phyloP scores from a whole-genome alignment of 2,113 vertebrate genomes.

The Serinus canaria region DNA sequence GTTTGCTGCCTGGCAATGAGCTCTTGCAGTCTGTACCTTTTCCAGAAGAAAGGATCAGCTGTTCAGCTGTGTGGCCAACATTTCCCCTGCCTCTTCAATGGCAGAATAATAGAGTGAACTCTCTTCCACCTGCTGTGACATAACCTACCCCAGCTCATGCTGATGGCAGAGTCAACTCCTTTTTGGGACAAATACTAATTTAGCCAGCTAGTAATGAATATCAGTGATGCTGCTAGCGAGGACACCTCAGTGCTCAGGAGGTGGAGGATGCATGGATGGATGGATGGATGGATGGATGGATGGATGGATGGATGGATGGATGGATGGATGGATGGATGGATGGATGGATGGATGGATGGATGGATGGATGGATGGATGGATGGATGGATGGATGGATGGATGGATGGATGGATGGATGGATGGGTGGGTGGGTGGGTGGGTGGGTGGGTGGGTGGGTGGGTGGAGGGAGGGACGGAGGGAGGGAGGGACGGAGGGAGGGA shows the following conservation, averaged over 20 bases:
- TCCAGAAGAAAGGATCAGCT: neutral
- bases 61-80: neutral
- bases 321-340: too few species aligned
- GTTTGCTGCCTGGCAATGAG: neutral
- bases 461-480: too few species aligned
- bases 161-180: neutral
- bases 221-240: neutral
- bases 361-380: too few species aligned
- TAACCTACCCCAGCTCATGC: neutral
- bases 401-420: too few species aligned
- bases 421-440: too few species aligned
- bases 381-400: too few species aligned
- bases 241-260: too few species aligned
- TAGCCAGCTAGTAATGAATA: neutral
- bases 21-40: neutral
- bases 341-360: too few species aligned
- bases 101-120: neutral
- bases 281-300: too few species aligned
- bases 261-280: too few species aligned
- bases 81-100: neutral
- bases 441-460: too few species aligned
- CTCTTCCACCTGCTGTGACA: neutral
- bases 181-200: neutral
- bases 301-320: too few species aligned
- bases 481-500: neutral